Base-by-base conservation (phyloP, 2,888 invertebrate genomes). In the Augiades crinisus region DNA sequence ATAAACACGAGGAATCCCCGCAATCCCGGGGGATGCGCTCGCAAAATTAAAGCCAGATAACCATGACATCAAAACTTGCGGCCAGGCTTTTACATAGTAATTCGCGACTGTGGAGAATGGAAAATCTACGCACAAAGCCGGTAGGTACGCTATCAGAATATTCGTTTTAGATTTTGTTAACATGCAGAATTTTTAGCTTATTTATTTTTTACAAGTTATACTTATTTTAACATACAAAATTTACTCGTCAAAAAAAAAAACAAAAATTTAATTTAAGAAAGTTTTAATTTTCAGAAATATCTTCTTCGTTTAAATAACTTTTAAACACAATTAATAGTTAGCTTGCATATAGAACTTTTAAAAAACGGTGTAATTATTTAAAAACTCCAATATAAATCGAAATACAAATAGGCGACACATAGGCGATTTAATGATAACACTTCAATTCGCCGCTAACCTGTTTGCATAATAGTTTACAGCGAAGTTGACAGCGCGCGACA, bases 381-480 rank as follows among this genome's bases (percentile, higher is more conserved):
- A 10, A 30, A 30, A 5, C 12, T 12, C 5, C 30, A 30, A 12
- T 12, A 12, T 30, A 4, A 30, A 30, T 12, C 1, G 5, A 10
- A 30, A 5, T 30, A 12, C 10, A 30, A 30, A 30, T 30, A 30
- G 5, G 12, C 12, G 12, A 30, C n/a, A 16, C 6, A 22, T 19
- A 36, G 13, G 27, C 24, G 43, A 50, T 50, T 36, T 34, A 50
- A 34, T 51, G 12, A 34, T 17, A 37, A 37, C 36, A 50, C 31
- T 44, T 44, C 30, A 44, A 30, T 37, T 37, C 17, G 19, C 51
- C 51, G 44, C 21, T 37, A 44, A 51, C 51, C 43, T 44, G 51
- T 51, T 44, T 47, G 47, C 37, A 31, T 31, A 46, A 44, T 44
- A 43, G 44, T 51, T 51, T 51, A 51, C 51, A 51, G 14, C 37